These are phyloP conservation scores for Ceyx erithaca DNA, from an alignment of 2,797 vertebrate genomes.

Conservation along the genomic window DNA sequence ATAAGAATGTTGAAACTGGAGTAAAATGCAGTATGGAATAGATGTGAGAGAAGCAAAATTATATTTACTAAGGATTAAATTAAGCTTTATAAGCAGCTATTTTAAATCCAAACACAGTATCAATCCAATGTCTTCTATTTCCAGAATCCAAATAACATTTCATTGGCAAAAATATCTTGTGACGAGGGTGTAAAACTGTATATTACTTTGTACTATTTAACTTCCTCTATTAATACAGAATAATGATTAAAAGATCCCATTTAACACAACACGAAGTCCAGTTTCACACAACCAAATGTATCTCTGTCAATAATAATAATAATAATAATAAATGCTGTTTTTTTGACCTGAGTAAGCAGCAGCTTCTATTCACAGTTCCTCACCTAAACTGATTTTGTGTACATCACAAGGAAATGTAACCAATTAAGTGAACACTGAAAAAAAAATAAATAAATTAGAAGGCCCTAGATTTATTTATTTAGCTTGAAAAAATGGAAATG, in stretches of 20 bases:
- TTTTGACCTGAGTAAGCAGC: background rate
- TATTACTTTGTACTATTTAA: background rate
- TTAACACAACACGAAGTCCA: background rate
- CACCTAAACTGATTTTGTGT: background rate
- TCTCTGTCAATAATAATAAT: background rate
- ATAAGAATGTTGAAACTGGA: background rate
- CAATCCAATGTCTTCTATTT: background rate
- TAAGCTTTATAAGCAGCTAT: background rate
- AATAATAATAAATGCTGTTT: background rate
- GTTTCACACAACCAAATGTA: background rate
- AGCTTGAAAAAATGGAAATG: background rate
- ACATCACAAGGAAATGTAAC: background rate
- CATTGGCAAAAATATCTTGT: background rate
- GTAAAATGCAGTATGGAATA: background rate
- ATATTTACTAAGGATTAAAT: background rate
- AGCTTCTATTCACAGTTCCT: background rate
- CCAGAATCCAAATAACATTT: background rate
- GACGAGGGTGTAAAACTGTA: background rate
- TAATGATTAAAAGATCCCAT: background rate
- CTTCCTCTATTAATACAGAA: background rate
- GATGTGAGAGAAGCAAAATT: background rate
- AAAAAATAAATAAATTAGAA: background rate
- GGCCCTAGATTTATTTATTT: background rate
- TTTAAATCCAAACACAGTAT: background rate
- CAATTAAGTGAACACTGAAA: background rate